phyloP scores from a whole-genome alignment of 2,888 invertebrate genomes.

The Pseudococcus longispinus region DNA sequence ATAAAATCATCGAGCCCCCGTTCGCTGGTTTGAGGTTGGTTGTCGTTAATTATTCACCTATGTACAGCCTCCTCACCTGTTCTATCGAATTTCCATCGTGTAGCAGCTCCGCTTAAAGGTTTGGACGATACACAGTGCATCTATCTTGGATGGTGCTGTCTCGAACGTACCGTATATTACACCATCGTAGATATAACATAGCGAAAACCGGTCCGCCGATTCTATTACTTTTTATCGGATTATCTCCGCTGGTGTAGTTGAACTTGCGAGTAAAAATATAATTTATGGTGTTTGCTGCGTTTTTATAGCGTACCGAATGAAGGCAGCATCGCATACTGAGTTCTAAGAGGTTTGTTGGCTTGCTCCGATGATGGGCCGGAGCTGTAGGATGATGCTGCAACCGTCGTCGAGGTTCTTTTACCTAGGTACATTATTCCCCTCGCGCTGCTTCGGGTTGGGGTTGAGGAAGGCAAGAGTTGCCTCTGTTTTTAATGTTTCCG shows the following conservation, averaged over 20 bases:
- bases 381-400: background rate
- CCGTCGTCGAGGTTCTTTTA: no score
- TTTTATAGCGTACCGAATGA: background rate
- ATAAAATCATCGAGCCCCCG: constrained; percentile 43
- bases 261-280: constrained; percentile 27
- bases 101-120: background rate
- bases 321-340: background rate
- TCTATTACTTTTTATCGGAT: constrained; percentile 45
- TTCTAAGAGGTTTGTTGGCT: background rate
- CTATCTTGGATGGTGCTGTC: background rate
- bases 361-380: background rate
- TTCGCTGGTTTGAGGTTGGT: no score
- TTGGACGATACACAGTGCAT: background rate
- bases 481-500: constrained; percentile 30
- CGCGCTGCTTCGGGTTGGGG: background rate
- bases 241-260: constrained; percentile 25
- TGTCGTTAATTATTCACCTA: constrained; percentile 33
- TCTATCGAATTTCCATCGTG: background rate
- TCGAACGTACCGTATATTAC: background rate
- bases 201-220: constrained; percentile 30
- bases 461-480: background rate
- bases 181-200: background rate
- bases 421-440: background rate
- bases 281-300: background rate
- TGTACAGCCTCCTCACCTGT: background rate